A percentile compares a stretch with the other conserved stretches of the same genome.
These are phyloP conservation scores for Alaudala cheleensis DNA, from an alignment of 2,113 vertebrate genomes.

Conservation along the genomic window DNA sequence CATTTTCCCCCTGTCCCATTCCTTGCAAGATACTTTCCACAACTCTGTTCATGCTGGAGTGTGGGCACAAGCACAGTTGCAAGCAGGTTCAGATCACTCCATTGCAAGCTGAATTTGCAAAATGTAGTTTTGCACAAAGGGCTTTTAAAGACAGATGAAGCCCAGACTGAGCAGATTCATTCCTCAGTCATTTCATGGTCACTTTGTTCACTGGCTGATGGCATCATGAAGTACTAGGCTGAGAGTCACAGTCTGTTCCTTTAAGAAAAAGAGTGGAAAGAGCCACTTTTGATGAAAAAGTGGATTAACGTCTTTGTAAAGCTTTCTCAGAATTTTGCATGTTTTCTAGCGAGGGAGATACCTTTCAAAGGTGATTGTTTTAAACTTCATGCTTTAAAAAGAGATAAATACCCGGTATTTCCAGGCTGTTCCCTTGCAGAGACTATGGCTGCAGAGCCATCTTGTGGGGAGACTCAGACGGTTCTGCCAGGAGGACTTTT, in stretches of 20 bases:
- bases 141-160: background rate
- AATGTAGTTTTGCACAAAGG: background rate
- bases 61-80: background rate
- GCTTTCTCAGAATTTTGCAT: background rate
- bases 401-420: background rate
- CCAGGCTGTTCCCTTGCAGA: background rate
- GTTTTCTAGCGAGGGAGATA: background rate
- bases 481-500: background rate
- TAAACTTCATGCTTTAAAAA: background rate
- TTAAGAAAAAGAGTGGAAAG: background rate
- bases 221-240: background rate
- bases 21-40: background rate
- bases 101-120: background rate
- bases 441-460: background rate
- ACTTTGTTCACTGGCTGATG: background rate
- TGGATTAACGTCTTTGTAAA: background rate
- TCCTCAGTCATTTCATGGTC: background rate
- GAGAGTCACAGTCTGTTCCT: background rate
- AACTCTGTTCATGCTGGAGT: background rate
- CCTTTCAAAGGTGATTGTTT: background rate
- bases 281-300: background rate
- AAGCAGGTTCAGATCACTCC: background rate
- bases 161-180: background rate
- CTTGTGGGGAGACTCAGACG: background rate
- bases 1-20: fast-evolving